phyloP scores from a whole-genome alignment of 2,888 invertebrate species.

The Andrena hattorfiana region DNA sequence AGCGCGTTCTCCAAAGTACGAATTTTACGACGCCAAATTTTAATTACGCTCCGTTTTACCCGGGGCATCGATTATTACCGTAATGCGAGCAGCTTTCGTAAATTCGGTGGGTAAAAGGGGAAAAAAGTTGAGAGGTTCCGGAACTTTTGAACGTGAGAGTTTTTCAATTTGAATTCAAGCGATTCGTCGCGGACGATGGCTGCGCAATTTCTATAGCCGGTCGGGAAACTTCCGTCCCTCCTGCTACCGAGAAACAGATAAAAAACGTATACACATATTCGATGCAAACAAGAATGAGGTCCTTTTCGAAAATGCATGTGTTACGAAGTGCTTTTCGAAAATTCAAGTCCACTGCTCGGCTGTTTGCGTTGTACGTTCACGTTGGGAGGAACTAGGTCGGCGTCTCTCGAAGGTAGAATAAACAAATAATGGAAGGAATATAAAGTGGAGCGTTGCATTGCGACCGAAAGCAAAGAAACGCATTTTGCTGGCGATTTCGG shows the following conservation, averaged over 20 bases:
- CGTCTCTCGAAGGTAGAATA: constrained; percentile 62
- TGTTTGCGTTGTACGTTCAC: constrained; percentile 26
- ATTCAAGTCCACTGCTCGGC: constrained; percentile 45
- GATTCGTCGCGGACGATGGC: neutral
- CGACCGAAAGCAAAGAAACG: constrained; percentile 49
- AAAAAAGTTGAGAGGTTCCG: neutral
- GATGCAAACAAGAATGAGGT: constrained; percentile 18
- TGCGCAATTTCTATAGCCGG: neutral
- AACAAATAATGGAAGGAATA: constrained; percentile 62
- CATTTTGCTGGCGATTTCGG: constrained; percentile 51
- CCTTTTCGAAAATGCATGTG: constrained; percentile 34
- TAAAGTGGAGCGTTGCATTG: constrained; percentile 52
- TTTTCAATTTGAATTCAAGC: constrained; percentile 16
- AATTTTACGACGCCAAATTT: constrained; percentile 8
- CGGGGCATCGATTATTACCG: neutral
- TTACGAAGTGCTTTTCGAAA: constrained; percentile 46
- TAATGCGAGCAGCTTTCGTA: neutral
- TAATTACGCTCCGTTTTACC: neutral
- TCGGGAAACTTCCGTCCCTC: neutral
- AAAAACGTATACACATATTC: constrained; percentile 7
- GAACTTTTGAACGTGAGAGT: neutral
- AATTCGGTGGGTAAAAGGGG: neutral
- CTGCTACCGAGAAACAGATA: neutral
- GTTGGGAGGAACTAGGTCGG: constrained; percentile 56
- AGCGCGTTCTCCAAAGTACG: neutral